Evolutionary conservation across 2,113 vertebrate species (phyloP).

Genomic region (Melanocharis versteri): DNA sequence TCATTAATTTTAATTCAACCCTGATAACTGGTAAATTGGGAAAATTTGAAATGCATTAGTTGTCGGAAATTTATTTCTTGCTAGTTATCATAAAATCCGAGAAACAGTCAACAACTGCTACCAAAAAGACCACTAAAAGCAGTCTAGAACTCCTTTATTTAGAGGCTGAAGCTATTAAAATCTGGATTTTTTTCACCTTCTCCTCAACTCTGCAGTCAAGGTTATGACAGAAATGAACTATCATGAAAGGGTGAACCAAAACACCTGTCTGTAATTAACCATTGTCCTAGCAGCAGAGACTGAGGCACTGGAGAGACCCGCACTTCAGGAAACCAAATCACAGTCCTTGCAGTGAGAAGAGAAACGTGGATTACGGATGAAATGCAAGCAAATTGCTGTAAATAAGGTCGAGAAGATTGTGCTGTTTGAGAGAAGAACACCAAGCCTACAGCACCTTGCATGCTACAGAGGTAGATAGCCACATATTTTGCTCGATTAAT

Average conservation of each 20-base stretch:
- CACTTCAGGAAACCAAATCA: neutral
- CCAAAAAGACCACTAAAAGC: neutral
- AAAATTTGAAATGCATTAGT: neutral
- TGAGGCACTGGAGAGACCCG: neutral
- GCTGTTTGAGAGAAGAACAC: neutral
- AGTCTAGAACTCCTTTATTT: neutral
- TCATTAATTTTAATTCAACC: neutral
- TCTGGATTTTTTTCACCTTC: neutral
- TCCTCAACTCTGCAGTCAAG: neutral
- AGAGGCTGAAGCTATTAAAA: neutral
- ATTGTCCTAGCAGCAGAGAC: neutral
- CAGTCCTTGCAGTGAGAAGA: neutral
- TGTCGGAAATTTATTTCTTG: neutral
- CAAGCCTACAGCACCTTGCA: neutral
- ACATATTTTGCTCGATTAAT: neutral
- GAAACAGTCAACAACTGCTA: neutral
- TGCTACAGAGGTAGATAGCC: rapidly evolving
- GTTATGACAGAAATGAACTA: neutral
- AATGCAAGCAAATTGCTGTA: neutral
- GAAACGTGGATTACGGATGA: neutral
- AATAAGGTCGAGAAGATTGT: neutral
- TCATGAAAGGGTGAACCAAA: neutral
- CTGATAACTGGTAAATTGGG: neutral
- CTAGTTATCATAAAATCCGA: neutral
- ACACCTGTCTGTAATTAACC: neutral